Evolutionary conservation across 2,797 vertebrate species (phyloP).

Genomic region (Enteromius treurensis): DNA sequence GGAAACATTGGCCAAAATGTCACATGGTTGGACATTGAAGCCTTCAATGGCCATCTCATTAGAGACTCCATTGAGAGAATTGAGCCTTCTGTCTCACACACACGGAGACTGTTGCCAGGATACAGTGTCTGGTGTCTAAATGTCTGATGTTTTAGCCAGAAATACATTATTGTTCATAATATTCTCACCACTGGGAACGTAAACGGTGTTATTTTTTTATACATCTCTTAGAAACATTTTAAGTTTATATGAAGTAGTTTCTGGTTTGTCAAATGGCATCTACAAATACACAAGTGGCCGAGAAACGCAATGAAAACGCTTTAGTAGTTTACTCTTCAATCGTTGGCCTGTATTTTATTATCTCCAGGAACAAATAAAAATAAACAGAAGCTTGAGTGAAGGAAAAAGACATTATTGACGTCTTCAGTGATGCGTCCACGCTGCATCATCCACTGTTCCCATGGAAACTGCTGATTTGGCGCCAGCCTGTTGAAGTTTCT

Average conservation of each 20-base stretch:
- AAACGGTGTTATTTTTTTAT: background rate
- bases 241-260: background rate
- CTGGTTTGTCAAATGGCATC: background rate
- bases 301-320: background rate
- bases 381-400: background rate
- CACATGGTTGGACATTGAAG: background rate
- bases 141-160: constrained; percentile 40
- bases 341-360: background rate
- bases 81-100: constrained; percentile 13
- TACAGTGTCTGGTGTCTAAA: constrained; percentile 65
- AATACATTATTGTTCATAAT: constrained; percentile 62
- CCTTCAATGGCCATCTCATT: background rate
- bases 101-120: constrained; percentile 74
- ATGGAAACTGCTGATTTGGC: constrained; percentile 33
- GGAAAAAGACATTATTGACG: background rate
- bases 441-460: constrained; percentile 14
- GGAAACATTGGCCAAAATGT: background rate
- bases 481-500: constrained; percentile 6
- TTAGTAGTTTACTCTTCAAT: background rate
- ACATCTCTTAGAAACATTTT: background rate
- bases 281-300: background rate
- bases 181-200: constrained; percentile 55
- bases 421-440: background rate
- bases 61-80: background rate
- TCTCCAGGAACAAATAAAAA: background rate